A percentile compares a stretch with the other conserved stretches of the same genome.
Conservation (phyloP, 2,888 invertebrate species). For the Drosophila bunnanda region DNA sequence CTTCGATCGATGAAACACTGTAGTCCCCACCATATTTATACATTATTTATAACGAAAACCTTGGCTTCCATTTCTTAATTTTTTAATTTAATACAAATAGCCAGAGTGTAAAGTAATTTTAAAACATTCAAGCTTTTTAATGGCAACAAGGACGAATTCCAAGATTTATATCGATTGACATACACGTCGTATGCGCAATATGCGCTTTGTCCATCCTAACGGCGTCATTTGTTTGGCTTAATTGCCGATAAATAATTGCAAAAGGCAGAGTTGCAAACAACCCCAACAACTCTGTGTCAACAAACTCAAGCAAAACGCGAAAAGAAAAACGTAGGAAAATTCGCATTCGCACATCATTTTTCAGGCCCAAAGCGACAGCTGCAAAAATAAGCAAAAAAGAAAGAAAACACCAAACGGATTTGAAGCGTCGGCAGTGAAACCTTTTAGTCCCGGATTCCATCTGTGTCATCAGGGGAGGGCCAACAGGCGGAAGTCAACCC, state of each 20-base stretch:
- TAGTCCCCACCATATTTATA: no score
- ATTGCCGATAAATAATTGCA: conserved; percentile 73
- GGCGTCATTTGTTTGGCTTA: conserved; percentile 73
- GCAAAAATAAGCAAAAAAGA: conserved; percentile 52
- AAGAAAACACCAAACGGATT: conserved; percentile 36
- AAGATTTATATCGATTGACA: conserved; percentile 28
- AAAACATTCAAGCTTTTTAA: no score
- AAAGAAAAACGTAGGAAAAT: conserved; percentile 30
- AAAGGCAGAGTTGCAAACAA: conserved; percentile 34
- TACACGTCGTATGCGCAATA: conserved; percentile 65
- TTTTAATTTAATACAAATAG: background rate
- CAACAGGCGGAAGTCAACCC: conserved; percentile 25
- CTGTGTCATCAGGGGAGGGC: conserved; percentile 45
- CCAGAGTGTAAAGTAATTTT: background rate
- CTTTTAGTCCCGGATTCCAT: conserved; percentile 44
- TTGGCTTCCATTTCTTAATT: no score
- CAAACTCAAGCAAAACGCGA: conserved; percentile 16
- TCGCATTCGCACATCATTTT: conserved; percentile 76
- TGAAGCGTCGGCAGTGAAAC: conserved; percentile 50
- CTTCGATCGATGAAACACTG: no score
- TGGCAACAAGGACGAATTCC: background rate
- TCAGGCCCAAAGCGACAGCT: conserved; percentile 71
- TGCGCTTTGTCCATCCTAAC: conserved; percentile 52
- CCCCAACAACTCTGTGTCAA: background rate
- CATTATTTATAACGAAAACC: background rate